These are phyloP conservation scores for Limnothrissa miodon DNA, from an alignment of 2,113 vertebrate species.

Conservation along the genomic window DNA sequence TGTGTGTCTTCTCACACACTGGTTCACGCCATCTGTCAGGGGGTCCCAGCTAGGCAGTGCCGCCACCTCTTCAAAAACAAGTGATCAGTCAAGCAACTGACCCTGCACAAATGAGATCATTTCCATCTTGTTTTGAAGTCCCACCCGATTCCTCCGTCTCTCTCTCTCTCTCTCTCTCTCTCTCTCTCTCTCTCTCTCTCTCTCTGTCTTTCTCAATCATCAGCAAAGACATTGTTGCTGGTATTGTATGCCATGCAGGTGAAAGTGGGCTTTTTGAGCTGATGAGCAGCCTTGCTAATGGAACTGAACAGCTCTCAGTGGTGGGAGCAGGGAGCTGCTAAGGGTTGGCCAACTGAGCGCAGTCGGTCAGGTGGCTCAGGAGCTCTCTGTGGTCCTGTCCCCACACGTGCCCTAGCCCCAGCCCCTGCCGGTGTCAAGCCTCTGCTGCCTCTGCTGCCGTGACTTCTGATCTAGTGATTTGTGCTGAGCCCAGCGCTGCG, in stretches of 20 bases:
- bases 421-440: background rate
- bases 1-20: slow-evolving; percentile 18
- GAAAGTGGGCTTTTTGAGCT: background rate
- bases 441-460: background rate
- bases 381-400: background rate
- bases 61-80: slow-evolving; percentile 61
- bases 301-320: background rate
- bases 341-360: background rate
- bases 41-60: slow-evolving; percentile 56
- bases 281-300: background rate
- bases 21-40: too few species aligned
- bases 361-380: background rate
- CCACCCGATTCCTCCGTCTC: background rate
- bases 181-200: background rate
- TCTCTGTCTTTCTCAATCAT: background rate
- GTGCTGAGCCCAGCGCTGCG: background rate
- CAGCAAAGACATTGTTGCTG: background rate
- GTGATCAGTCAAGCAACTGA: slow-evolving; percentile 66
- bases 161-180: background rate
- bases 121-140: background rate
- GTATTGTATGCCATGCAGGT: background rate
- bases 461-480: background rate
- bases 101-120: slow-evolving; percentile 36
- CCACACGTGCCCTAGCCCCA: background rate
- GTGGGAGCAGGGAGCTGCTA: background rate